Base-by-base conservation (phyloP, 1,140 invertebrate genomes). In the Lutraria rhynchaena region DNA sequence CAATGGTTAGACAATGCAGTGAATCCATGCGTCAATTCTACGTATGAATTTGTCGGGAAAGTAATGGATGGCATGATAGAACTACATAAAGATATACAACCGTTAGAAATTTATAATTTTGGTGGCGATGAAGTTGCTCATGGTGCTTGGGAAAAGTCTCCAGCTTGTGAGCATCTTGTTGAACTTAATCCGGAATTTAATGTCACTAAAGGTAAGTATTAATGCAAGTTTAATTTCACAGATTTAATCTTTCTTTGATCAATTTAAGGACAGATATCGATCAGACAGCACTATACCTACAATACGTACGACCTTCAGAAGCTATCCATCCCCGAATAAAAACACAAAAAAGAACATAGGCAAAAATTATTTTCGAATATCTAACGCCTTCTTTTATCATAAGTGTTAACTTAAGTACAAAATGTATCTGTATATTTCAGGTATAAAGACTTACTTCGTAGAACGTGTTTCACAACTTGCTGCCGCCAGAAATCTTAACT, bases 101-200 rank as follows among this genome's bases (percentile, higher is more conserved):
- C 87, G 3, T 58, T 89, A 37, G 65, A 84, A 41, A 82, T 74
- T 49, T 83, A 82, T 37, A 83, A 89, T 71, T 85, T 88, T 51
- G 88, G 87, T 22, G 88, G 87, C n/a, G 88, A 89, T 75, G 88
- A 89, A 51, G 86, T 87, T 9, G 63, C 87, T 3, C 51, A 69
- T 27, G 81, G 81, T 11, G 83, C 85, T 11, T 86, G 84, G 84
- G 46, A 65, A 44, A 75, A 85, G 5, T 85, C 84, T 0, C 69
- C 84, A 22, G 27, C 19, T 33, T 85, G 84, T 46, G 15, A 41
- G 15, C 13, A 70, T 1, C 53, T 84, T n/a, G 3, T 80, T 24
- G 33, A 41, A 31, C 17, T 33, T 5, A 55, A 63, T n/a, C 31
- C 46, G 2, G 17, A 55, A 58, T 76, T 65, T 49, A 74, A 73